Conservation (phyloP, 2,888 invertebrate species). For the Aphrophora alni region DNA sequence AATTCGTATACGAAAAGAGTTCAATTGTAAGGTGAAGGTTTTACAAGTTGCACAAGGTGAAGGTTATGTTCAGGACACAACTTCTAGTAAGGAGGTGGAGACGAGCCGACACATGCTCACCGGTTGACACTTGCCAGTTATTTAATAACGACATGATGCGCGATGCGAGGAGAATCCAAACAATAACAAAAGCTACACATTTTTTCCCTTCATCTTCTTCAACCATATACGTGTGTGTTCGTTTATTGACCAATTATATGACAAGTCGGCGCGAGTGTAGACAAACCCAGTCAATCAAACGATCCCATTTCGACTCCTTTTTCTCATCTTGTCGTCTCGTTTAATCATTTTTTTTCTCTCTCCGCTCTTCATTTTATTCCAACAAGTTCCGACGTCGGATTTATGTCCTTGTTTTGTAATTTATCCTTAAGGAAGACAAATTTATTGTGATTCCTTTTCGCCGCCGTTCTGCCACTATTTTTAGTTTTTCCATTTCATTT, state of each 20-base stretch:
- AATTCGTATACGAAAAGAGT: no score
- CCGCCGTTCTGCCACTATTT: background rate
- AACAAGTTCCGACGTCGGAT: background rate
- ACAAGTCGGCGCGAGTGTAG: conserved; percentile 25
- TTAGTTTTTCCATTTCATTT: background rate
- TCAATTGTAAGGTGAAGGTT: no score
- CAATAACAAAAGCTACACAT: conserved; percentile 32
- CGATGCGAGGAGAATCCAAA: conserved; percentile 22
- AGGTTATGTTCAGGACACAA: background rate
- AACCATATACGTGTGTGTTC: conserved; percentile 26
- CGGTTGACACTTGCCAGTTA: conserved; percentile 4
- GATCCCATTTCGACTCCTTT: conserved; percentile 16
- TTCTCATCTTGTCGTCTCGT: conserved; percentile 17
- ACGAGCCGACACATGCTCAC: conserved; percentile 3
- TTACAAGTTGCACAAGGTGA: no score
- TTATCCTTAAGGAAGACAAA: conserved; percentile 22
- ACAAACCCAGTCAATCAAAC: conserved; percentile 26
- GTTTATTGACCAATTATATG: conserved; percentile 36
- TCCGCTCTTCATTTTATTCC: conserved; percentile 16
- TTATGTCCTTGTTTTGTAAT: background rate
- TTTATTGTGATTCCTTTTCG: conserved; percentile 17
- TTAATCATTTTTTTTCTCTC: conserved; percentile 16
- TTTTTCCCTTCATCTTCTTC: conserved; percentile 15
- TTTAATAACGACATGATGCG: conserved; percentile 17
- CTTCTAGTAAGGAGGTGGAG: background rate